A percentile compares a stretch with the other conserved stretches of the same genome.
Conservation (phyloP, 1,140 invertebrate species). For the Drosophila repleta region DNA sequence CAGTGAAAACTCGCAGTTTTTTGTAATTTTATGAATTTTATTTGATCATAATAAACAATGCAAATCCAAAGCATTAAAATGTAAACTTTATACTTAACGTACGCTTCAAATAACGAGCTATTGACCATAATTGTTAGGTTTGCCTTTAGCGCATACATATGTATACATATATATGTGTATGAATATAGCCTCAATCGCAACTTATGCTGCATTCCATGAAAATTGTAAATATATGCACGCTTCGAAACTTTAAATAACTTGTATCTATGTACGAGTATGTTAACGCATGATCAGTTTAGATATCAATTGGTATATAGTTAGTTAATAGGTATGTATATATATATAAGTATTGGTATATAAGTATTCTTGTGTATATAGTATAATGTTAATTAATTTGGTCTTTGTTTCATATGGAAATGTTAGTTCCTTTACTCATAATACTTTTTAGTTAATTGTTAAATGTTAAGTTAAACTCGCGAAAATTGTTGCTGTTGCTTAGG, state of each 20-base stretch:
- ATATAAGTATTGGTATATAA: conserved; percentile 50
- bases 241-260: conserved; percentile 50
- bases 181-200: conserved; percentile 16
- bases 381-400: conserved; percentile 54
- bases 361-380: conserved; percentile 40
- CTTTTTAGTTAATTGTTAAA: conserved; percentile 58
- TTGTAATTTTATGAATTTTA: conserved; percentile 36
- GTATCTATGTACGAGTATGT: conserved; percentile 20
- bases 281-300: conserved; percentile 46
- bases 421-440: conserved; percentile 66
- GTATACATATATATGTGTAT: background rate
- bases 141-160: conserved; percentile 6
- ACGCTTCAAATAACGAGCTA: conserved; percentile 25
- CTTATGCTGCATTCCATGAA: conserved; percentile 19
- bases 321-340: conserved; percentile 11
- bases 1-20: background rate
- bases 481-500: conserved; percentile 75
- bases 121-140: conserved; percentile 26
- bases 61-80: conserved; percentile 79
- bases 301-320: conserved; percentile 19
- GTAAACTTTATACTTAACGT: conserved; percentile 44
- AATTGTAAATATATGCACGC: conserved; percentile 74
- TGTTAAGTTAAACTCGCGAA: conserved; percentile 65
- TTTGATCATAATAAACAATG: conserved; percentile 69
- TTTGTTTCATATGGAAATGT: conserved; percentile 61